Percentiles rank a stretch among this genome's conserved stretches.
These are phyloP conservation scores for Eudasyphora cyanicolor DNA, from an alignment of 2,888 invertebrate genomes.

Conservation along the genomic window DNA sequence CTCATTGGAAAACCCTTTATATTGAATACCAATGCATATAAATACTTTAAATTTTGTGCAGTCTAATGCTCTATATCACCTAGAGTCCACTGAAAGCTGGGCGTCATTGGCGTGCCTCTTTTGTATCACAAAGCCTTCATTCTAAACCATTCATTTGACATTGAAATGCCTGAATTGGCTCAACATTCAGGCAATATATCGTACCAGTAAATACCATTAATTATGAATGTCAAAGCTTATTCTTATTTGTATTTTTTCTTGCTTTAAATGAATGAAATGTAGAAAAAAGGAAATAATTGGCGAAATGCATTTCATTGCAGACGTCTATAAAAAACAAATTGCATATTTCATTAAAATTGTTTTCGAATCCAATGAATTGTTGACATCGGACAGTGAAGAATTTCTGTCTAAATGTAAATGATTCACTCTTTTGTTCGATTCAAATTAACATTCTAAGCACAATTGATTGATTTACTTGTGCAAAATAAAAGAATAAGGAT, in stretches of 20 bases:
- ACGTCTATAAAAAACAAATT: neutral
- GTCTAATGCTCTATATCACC: no score
- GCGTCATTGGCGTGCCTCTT: no score
- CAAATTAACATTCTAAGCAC: slow-evolving; percentile 53
- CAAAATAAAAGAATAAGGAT: no score
- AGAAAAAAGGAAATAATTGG: neutral
- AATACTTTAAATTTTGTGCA: no score
- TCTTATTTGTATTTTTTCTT: neutral
- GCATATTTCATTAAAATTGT: neutral
- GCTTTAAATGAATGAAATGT: neutral
- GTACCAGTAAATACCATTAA: neutral
- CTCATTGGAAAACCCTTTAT: no score
- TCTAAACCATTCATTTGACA: no score
- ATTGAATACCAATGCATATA: no score
- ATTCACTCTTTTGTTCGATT: slow-evolving; percentile 31
- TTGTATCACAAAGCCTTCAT: no score
- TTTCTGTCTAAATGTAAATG: slow-evolving; percentile 25
- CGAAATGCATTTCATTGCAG: neutral
- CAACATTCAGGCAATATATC: no score
- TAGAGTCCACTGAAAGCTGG: no score
- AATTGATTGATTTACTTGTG: slow-evolving; percentile 13
- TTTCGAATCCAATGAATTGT: neutral
- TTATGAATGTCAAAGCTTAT: neutral
- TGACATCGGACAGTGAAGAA: neutral
- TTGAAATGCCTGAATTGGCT: no score